Percentiles rank a stretch among this genome's conserved stretches.
Evolutionary conservation across 2,888 invertebrate species (phyloP).

Genomic region (Drosophila silvestris): DNA sequence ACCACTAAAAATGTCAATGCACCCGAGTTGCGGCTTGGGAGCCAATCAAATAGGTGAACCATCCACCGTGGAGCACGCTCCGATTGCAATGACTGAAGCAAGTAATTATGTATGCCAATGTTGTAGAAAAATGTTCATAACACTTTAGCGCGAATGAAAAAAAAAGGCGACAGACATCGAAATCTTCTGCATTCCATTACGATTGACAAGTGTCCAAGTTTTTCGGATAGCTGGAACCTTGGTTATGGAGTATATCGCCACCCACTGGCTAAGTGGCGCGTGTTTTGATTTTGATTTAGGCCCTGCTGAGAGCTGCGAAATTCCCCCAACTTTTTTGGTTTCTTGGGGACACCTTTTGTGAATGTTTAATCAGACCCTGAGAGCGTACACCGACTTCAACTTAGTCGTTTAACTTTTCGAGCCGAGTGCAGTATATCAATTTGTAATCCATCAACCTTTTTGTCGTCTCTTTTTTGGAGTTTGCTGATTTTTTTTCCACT

Average conservation of each 20-base stretch:
- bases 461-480: background rate
- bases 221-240: conserved; percentile 11
- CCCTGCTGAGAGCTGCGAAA: conserved; percentile 27
- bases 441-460: conserved; percentile 76
- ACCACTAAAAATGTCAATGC: conserved; percentile 51
- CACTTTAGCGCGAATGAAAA: conserved; percentile 51
- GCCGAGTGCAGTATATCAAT: conserved; percentile 55
- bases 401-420: conserved; percentile 30
- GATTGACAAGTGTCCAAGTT: conserved; percentile 43
- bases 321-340: conserved; percentile 22
- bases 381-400: conserved; percentile 38
- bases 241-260: conserved; percentile 38
- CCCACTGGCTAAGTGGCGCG: conserved; percentile 68
- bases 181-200: conserved; percentile 65
- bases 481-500: conserved; percentile 16
- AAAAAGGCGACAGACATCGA: conserved; percentile 13
- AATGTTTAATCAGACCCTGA: conserved; percentile 72
- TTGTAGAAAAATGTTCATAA: conserved; percentile 67
- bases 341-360: conserved; percentile 45
- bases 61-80: conserved; percentile 37
- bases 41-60: conserved; percentile 20
- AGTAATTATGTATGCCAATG: conserved; percentile 73
- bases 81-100: conserved; percentile 59
- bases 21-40: conserved; percentile 26
- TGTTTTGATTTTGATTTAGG: conserved; percentile 76